Conservation (phyloP, 2,113 vertebrate species). For the Ptyas mucosa region DNA sequence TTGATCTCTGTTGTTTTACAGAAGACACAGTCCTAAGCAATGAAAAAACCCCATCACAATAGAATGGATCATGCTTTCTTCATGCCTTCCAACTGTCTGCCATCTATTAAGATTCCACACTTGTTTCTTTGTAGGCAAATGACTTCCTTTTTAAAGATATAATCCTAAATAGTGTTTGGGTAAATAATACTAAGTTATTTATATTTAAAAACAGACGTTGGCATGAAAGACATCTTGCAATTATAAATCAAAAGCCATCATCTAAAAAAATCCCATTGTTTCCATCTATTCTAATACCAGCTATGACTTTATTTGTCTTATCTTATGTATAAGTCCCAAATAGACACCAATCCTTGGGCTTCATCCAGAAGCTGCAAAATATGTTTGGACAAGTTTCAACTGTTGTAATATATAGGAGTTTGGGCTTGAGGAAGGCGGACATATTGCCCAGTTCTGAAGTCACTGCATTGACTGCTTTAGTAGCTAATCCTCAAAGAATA, state of each 20-base stretch:
- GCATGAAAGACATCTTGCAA: neutral
- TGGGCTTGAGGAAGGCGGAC: neutral
- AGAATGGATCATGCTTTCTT: neutral
- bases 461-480: neutral
- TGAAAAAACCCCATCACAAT: neutral
- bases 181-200: neutral
- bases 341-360: neutral
- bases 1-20: neutral
- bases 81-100: neutral
- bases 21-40: neutral
- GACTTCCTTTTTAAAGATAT: neutral
- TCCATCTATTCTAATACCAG: neutral
- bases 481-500: neutral
- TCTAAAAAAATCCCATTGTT: neutral
- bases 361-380: neutral
- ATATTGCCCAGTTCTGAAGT: neutral
- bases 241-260: neutral
- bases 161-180: neutral
- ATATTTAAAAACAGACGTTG: neutral
- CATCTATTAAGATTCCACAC: neutral
- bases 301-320: neutral
- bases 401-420: neutral
- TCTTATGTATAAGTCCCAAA: neutral
- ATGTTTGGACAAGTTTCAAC: neutral
- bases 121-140: neutral